phyloP scores from a whole-genome alignment of 1,140 invertebrate genomes.

The Hydropsyche tenuis region DNA sequence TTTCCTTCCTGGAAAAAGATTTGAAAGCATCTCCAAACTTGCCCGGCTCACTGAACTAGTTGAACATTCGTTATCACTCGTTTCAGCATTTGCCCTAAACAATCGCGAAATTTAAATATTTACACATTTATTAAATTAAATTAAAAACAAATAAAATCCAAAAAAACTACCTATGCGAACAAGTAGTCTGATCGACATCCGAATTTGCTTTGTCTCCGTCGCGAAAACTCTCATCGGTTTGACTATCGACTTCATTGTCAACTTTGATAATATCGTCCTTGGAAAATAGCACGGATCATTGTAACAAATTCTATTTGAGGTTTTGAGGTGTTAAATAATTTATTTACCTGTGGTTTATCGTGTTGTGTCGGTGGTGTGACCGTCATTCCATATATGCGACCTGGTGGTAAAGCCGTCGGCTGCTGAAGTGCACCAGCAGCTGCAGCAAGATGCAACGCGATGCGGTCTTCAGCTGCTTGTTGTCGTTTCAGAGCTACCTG shows the following conservation, averaged over 20 bases:
- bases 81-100: neutral
- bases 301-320: neutral
- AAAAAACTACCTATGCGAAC: slow-evolving; percentile 32
- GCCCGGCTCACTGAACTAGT: slow-evolving; percentile 55
- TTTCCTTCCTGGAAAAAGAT: slow-evolving; percentile 87
- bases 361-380: slow-evolving; percentile 69
- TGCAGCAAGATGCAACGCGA: slow-evolving; percentile 90
- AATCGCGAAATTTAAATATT: too few species aligned
- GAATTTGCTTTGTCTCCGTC: slow-evolving; percentile 29
- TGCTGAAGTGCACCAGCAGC: slow-evolving; percentile 83
- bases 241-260: slow-evolving; percentile 40
- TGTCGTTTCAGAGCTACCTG: slow-evolving; percentile 97
- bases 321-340: too few species aligned
- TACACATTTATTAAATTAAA: too few species aligned
- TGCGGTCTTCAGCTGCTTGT: slow-evolving; percentile 96
- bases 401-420: slow-evolving; percentile 83
- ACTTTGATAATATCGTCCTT: slow-evolving; percentile 46
- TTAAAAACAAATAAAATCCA: too few species aligned
- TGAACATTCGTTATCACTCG: slow-evolving; percentile 21
- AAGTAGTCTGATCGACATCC: slow-evolving; percentile 14
- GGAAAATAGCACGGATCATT: neutral
- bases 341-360: slow-evolving; percentile 29
- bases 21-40: slow-evolving; percentile 79
- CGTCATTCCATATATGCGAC: slow-evolving; percentile 87
- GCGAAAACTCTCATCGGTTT: slow-evolving; percentile 31